These are phyloP conservation scores for Whitmania pigra DNA, from an alignment of 1,140 invertebrate species.

Conservation along the genomic window DNA sequence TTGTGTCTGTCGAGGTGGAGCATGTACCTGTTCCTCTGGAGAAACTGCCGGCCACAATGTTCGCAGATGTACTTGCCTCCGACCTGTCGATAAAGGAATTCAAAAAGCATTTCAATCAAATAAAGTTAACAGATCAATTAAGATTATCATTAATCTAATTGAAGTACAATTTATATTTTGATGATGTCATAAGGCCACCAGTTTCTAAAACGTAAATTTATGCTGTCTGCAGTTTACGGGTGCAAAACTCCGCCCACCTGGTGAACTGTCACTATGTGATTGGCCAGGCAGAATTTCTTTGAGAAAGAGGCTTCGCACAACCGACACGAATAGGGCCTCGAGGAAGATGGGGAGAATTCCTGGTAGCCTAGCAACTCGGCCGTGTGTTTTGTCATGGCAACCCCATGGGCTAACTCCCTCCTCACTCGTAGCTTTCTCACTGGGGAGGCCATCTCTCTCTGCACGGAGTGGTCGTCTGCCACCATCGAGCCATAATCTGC, in stretches of 20 bases:
- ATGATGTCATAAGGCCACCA: too few relatives aligned
- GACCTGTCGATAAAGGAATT: neutral
- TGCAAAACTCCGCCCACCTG: neutral
- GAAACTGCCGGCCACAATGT: slow-evolving; percentile 15
- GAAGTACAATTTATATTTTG: too few relatives aligned
- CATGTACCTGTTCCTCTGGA: slow-evolving; percentile 12
- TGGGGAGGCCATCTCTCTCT: neutral
- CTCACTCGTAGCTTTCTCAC: neutral
- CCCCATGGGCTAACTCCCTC: neutral
- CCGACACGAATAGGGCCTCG: slow-evolving; percentile 18
- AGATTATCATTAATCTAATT: too few relatives aligned
- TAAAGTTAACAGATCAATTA: too few relatives aligned
- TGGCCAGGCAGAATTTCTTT: slow-evolving; percentile 20
- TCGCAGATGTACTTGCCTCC: slow-evolving; percentile 17
- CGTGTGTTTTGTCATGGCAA: slow-evolving; percentile 8
- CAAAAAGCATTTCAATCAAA: too few relatives aligned
- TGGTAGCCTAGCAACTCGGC: slow-evolving; percentile 9
- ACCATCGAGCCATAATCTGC: too few relatives aligned
- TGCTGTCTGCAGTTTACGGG: neutral
- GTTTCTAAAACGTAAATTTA: neutral
- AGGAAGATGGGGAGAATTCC: neutral
- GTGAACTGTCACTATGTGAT: slow-evolving; percentile 17
- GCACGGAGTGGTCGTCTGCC: too few relatives aligned
- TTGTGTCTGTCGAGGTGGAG: slow-evolving; percentile 15
- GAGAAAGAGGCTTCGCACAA: slow-evolving; percentile 20